Conservation (phyloP, 2,888 invertebrate genomes). For the Torymus auratus region DNA sequence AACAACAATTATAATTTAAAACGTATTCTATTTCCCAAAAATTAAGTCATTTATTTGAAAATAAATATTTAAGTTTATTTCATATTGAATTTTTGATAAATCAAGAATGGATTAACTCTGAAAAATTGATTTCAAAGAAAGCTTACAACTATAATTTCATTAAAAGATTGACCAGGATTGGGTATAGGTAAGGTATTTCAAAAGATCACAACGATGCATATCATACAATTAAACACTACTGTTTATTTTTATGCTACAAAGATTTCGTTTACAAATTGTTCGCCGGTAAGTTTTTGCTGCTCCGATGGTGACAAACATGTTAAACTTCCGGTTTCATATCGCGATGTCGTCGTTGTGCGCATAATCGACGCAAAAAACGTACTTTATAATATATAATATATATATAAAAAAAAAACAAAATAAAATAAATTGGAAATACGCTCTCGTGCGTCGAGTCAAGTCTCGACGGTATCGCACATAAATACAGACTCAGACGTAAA, state of each 20-base stretch:
- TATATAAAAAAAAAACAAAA: conserved; percentile 39
- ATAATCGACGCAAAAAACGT: conserved; percentile 57
- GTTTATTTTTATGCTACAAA: conserved; percentile 72
- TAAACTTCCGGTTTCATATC: conserved; percentile 52
- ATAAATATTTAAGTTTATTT: too few species aligned
- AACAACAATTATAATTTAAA: too few species aligned
- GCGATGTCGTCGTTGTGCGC: conserved; percentile 50
- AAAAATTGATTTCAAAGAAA: too few species aligned
- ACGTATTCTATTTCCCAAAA: too few species aligned
- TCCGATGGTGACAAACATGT: conserved; percentile 53
- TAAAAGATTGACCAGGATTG: too few species aligned
- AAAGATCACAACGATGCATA: conserved; percentile 53
- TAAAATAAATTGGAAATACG: conserved; percentile 55
- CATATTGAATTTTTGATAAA: too few species aligned
- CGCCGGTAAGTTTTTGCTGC: conserved; percentile 53
- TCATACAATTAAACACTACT: conserved; percentile 69
- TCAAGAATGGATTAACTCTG: too few species aligned
- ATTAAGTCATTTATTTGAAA: too few species aligned
- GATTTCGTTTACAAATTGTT: conserved; percentile 56
- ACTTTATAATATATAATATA: conserved; percentile 48
- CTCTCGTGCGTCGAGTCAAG: conserved; percentile 53
- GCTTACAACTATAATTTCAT: too few species aligned
- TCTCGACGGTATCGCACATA: conserved; percentile 59
- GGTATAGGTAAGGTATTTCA: not conserved
- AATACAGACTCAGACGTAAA: conserved; percentile 60